Conservation (phyloP, 2,113 vertebrate genomes). For the Pygoscelis adeliae region DNA sequence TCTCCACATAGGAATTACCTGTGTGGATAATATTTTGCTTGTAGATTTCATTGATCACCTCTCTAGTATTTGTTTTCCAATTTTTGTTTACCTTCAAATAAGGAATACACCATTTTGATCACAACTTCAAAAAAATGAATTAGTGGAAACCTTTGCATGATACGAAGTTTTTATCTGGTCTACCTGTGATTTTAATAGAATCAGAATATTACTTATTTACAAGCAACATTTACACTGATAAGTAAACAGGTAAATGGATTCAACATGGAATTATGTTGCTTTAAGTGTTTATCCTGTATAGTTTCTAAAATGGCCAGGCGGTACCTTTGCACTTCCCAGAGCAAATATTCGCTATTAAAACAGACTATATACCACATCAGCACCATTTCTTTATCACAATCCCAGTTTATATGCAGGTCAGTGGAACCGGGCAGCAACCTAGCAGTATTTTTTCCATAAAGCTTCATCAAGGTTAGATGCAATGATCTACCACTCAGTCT, state of each 20-base stretch:
- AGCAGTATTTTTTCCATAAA: background rate
- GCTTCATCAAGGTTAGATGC: background rate
- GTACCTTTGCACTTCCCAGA: background rate
- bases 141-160: background rate
- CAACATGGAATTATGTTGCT: background rate
- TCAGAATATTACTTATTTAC: background rate
- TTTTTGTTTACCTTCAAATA: background rate
- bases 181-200: accelerated
- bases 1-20: background rate
- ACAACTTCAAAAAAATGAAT: accelerated
- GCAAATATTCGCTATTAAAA: background rate
- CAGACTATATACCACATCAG: too few species aligned
- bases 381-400: background rate
- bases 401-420: background rate
- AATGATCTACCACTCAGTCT: background rate
- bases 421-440: background rate
- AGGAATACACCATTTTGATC: background rate
- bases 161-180: background rate
- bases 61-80: background rate
- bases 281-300: background rate
- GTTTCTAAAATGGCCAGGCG: background rate
- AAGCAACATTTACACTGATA: background rate
- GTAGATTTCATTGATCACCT: background rate
- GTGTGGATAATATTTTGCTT: background rate
- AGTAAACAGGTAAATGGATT: background rate